Conservation (phyloP, 2,888 invertebrate species). For the Pristionchus arcanus region DNA sequence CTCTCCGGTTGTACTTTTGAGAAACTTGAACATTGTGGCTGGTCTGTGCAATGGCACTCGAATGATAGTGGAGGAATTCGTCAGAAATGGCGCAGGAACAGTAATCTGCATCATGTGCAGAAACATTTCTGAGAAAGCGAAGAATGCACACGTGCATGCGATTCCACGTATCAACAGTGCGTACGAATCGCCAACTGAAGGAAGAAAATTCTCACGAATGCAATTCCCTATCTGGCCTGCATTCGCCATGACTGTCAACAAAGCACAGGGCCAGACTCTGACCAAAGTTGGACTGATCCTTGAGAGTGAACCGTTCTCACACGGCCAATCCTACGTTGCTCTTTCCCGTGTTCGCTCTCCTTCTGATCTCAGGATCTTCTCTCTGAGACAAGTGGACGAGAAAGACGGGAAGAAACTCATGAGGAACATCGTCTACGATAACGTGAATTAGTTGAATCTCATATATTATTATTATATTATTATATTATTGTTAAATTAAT, state of each 20-base stretch:
- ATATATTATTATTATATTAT: too few species aligned
- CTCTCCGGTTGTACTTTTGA: slow-evolving; percentile 60
- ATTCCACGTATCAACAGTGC: not conserved
- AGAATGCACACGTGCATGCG: not conserved
- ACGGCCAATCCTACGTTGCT: slow-evolving; percentile 68
- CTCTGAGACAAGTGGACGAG: not conserved
- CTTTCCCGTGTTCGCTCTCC: slow-evolving; percentile 59
- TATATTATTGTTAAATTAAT: too few species aligned
- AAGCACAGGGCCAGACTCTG: too few species aligned
- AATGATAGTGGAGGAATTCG: slow-evolving; percentile 56
- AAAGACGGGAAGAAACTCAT: not conserved
- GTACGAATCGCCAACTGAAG: not conserved
- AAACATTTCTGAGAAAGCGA: not conserved
- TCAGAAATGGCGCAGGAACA: slow-evolving; percentile 13
- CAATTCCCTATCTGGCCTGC: slow-evolving; percentile 25
- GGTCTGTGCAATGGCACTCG: slow-evolving; percentile 65
- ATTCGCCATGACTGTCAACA: not conserved
- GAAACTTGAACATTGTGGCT: slow-evolving; percentile 61
- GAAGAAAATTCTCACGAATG: not conserved
- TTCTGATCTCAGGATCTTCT: slow-evolving; percentile 31
- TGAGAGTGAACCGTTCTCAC: slow-evolving; percentile 56
- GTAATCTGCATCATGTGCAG: slow-evolving; percentile 4
- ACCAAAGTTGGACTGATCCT: too few species aligned
- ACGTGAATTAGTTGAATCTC: not conserved
- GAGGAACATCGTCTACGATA: not conserved